A percentile compares a stretch with the other conserved stretches of the same genome.
These are phyloP conservation scores for Eclectus roratus DNA, from an alignment of 2,113 vertebrate species.

Conservation along the genomic window DNA sequence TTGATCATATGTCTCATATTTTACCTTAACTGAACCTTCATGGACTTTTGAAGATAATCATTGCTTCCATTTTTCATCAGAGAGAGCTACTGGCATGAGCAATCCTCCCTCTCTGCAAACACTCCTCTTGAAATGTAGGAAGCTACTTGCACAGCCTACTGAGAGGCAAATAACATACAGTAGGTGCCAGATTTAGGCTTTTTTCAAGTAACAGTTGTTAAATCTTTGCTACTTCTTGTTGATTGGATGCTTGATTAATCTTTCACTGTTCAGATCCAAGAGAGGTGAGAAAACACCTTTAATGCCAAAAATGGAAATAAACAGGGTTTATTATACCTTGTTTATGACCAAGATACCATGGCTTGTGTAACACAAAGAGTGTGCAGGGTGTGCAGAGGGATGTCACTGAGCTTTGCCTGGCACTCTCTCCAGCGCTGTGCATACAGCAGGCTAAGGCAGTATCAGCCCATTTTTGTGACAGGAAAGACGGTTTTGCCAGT, in stretches of 20 bases:
- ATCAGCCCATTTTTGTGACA: not conserved
- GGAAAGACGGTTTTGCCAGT: not conserved
- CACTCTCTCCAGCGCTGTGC: not conserved
- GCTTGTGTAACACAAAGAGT: not conserved
- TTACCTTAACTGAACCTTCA: conserved; percentile 49
- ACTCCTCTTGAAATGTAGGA: not conserved
- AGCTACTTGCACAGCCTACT: not conserved
- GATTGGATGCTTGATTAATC: not conserved
- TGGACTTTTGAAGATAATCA: conserved; percentile 18
- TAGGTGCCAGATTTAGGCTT: not conserved
- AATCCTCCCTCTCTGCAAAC: not conserved
- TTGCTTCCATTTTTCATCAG: conserved; percentile 40
- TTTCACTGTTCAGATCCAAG: not conserved
- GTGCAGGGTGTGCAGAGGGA: not conserved
- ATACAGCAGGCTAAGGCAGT: not conserved
- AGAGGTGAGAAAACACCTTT: not conserved
- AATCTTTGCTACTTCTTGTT: not conserved
- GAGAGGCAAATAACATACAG: not conserved
- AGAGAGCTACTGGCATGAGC: not conserved
- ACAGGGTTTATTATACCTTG: not conserved
- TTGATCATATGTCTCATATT: conserved; percentile 50
- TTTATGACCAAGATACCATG: not conserved
- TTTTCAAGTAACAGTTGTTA: not conserved
- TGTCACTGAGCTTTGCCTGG: not conserved
- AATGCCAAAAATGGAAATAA: not conserved